Conservation (phyloP, 2,797 vertebrate genomes). For the Poecilia picta region DNA sequence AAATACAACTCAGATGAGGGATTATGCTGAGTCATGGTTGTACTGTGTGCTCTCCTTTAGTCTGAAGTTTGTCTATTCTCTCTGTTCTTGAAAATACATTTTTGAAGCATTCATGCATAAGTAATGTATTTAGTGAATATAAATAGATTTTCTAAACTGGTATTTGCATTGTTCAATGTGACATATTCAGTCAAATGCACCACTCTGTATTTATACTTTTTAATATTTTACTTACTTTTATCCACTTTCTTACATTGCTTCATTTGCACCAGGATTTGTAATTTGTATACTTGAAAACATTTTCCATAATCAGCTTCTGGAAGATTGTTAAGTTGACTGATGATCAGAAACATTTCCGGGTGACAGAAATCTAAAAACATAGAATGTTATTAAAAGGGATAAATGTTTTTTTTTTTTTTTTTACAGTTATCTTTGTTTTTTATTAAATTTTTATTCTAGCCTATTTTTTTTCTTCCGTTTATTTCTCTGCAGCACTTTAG, state of each 20-base stretch:
- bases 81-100: background rate
- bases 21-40: background rate
- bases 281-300: background rate
- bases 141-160: background rate
- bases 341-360: background rate
- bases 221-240: background rate
- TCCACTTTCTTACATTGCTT: background rate
- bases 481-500: constrained; percentile 88
- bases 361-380: background rate
- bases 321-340: background rate
- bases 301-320: background rate
- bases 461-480: background rate
- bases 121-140: background rate
- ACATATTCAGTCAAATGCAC: background rate
- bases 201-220: background rate
- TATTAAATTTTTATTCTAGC: constrained; percentile 4
- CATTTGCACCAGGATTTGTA: background rate
- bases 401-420: background rate
- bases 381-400: background rate
- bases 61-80: background rate
- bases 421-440: background rate
- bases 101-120: background rate
- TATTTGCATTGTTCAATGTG: background rate
- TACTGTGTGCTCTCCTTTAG: background rate
- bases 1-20: background rate